phyloP scores from a whole-genome alignment of 1,140 invertebrate species.

The Chionoecetes opilio region DNA sequence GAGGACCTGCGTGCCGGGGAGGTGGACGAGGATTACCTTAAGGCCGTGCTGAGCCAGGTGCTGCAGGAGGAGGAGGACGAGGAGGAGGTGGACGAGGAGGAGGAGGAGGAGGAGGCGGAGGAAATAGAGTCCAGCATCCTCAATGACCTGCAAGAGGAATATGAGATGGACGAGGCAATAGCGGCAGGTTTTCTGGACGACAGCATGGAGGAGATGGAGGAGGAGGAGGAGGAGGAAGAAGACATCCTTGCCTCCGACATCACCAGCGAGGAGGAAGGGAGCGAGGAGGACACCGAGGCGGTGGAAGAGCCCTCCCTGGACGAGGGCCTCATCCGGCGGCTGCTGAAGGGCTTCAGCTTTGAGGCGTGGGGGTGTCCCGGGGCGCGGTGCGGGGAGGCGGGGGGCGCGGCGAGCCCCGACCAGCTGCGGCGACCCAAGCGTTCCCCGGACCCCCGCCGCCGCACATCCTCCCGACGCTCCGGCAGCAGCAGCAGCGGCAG shows the following conservation, averaged over 20 bases:
- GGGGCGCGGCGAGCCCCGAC: background rate
- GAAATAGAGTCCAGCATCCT: background rate
- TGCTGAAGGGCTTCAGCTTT: background rate
- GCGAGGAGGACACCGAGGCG: background rate
- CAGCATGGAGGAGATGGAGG: slow-evolving; percentile 3
- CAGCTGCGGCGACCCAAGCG: background rate
- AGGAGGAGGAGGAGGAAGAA: slow-evolving; percentile 37
- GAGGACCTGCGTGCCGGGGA: background rate
- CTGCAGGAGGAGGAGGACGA: background rate
- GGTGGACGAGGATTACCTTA: background rate
- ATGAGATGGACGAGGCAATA: background rate
- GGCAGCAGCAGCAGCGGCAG: slow-evolving; percentile 60
- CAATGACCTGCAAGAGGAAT: background rate
- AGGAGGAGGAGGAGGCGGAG: slow-evolving; percentile 40
- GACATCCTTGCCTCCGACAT: background rate
- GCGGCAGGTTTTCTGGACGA: background rate
- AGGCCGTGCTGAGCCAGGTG: background rate
- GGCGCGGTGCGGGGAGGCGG: background rate
- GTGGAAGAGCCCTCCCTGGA: background rate
- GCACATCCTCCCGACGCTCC: background rate
- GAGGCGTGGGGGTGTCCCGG: background rate
- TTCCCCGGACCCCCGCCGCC: background rate
- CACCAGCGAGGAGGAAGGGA: background rate
- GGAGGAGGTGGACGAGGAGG: background rate
- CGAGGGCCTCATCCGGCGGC: background rate